Base-by-base conservation (phyloP, 2,888 invertebrate genomes). In the Xanthia togata region DNA sequence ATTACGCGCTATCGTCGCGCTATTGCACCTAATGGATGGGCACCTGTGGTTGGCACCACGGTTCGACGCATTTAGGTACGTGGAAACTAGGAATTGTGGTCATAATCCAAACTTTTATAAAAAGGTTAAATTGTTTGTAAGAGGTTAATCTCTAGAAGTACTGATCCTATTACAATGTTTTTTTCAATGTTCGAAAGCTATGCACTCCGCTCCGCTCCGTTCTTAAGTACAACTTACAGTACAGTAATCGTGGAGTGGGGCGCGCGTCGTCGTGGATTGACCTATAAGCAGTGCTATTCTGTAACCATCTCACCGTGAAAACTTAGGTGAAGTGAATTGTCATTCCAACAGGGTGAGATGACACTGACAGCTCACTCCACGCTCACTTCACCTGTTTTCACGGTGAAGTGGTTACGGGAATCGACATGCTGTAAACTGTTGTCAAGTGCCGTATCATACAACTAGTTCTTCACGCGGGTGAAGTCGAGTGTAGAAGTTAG, bases 1-100 rank as follows among this genome's bases (percentile, higher is more conserved):
- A 74, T 69, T 47, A 47, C 44, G 20, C 38, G 38, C 76, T 70
- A 81, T 79, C 64, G 26, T 60, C 31, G 1, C 64, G 59, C 64
- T 70, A 41, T 65, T 60, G 20, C 38, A 26, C 2, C n/a, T 57
- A 53, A 68, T 64, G 26, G 41, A 31, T 68, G 20, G 9, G n/a
- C 35, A 81, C 63, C 68, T 23, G 26, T 63, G 41, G 41, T 59
- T 73, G 35, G 35, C 64, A 60, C 26, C 26, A 41, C n/a, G n/a
- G 73, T 47, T 73, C 44, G 20, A 31, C n/a, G 38, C 20, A 41
- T 75, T 55, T 60, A n/a, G n/a, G n/a, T n/a, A 26, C 2, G n/a
- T 55, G 12, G 8, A 8, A 44, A 50, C 14, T 53, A 17, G 8
- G 11, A 53, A 62, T 23, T 53, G 53, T 75, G 35, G 41, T 53